These are phyloP conservation scores for Tetramorium alpestre DNA, from an alignment of 1,140 invertebrate genomes.

Conservation along the genomic window DNA sequence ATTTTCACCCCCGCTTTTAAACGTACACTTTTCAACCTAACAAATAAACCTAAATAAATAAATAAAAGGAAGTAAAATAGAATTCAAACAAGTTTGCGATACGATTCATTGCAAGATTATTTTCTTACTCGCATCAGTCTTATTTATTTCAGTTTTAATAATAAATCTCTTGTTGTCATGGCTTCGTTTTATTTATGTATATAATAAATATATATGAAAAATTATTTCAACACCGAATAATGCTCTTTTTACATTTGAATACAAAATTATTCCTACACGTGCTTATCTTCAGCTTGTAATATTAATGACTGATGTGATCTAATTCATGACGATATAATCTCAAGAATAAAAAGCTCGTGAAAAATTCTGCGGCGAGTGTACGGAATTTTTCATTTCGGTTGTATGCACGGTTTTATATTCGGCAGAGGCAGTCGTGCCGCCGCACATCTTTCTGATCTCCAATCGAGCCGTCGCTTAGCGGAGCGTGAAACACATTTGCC, in stretches of 20 bases:
- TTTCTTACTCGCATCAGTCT: not conserved
- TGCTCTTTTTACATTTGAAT: not conserved
- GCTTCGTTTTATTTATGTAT: not conserved
- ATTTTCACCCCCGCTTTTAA: constrained; percentile 51
- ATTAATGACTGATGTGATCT: not conserved
- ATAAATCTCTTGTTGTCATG: not conserved
- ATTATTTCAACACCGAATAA: not conserved
- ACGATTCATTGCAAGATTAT: not conserved
- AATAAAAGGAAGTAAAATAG: not conserved
- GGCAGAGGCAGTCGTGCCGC: constrained; percentile 69
- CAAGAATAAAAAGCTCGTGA: not conserved
- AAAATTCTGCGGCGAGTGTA: constrained; percentile 50
- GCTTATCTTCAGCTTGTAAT: not conserved
- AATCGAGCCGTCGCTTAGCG: constrained; percentile 84
- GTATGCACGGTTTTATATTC: constrained; percentile 79
- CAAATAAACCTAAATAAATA: too few species aligned
- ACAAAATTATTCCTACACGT: not conserved
- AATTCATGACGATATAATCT: not conserved
- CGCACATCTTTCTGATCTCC: constrained; percentile 83
- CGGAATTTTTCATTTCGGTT: constrained; percentile 76
- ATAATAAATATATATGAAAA: not conserved
- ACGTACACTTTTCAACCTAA: too few species aligned
- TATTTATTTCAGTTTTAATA: not conserved
- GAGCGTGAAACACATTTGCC: constrained; percentile 84
- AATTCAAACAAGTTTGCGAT: not conserved